Base-by-base conservation (phyloP, 2,113 vertebrate genomes). In the Charadrius vociferus region DNA sequence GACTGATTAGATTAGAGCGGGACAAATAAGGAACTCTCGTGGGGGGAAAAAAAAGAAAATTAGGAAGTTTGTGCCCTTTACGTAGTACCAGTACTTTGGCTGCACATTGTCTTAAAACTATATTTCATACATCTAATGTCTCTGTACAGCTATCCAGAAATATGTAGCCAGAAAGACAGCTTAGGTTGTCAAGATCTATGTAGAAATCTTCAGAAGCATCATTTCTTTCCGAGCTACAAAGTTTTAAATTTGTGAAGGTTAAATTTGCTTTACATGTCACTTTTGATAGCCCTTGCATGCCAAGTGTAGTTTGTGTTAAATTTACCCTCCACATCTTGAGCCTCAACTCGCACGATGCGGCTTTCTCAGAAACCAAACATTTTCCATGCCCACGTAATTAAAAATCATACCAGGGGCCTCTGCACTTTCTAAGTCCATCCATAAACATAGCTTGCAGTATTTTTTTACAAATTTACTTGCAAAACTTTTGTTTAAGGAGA, bases 221-320 rank as follows among this genome's bases (percentile, higher is more conserved):
- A 43, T 49, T 86, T 62, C 47, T 91, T 84, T 89, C 49, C 2
- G 2, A 56, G 41, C 79, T 84, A 67, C 18, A 34, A 36, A 62
- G 67, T 27, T 93, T 94, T 55, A 91, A 47, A 94, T 90, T 77
- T 56, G 34, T 36, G 82, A 94, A 87, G 85, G 82, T 81, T 66
- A 77, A 49, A 52, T 94, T 47, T 70, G 47, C n/a, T 77, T 90
- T 82, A 45, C 12, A n/a, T 3, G n/a, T 93, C 32, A 37, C 66
- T 95, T 95, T 15, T 52, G 43, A 92, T 74, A 32, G 32, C 56
- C 37, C 71, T 66, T 32, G 1, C 62, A 19, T 58, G 78, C 34
- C 86, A 95, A 88, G 45, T 36, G 65, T 58, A 84, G 68, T 85
- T 93, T 39, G 41, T 17, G 14, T 96, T 95, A 94, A 89, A 96